phyloP scores from a whole-genome alignment of 2,797 vertebrate species.

The Pseudochirops corinnae region DNA sequence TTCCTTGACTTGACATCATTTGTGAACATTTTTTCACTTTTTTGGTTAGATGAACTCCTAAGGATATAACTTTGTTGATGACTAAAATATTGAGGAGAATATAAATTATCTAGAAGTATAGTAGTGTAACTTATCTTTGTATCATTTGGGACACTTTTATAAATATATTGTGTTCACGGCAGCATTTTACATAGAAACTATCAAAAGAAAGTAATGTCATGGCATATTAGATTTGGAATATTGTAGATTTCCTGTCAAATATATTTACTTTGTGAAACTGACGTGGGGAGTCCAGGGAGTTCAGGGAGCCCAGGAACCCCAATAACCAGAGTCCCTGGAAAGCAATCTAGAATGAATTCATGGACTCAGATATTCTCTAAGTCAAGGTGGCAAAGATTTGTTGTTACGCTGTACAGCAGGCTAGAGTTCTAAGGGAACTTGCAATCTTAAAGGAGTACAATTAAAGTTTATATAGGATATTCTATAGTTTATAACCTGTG shows the following conservation, averaged over 20 bases:
- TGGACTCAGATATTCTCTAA: no score
- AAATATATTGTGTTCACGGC: not conserved
- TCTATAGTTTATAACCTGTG: no score
- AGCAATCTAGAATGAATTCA: no score
- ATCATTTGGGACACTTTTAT: not conserved
- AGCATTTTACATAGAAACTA: not conserved
- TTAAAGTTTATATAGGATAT: no score
- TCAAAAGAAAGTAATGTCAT: not conserved
- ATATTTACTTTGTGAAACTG: not conserved
- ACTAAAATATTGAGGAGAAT: not conserved
- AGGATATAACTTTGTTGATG: not conserved
- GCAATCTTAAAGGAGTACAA: no score
- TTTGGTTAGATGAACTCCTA: not conserved
- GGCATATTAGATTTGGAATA: not conserved
- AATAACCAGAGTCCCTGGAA: no score
- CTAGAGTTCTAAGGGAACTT: no score
- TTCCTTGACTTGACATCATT: not conserved
- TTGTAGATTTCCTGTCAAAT: not conserved
- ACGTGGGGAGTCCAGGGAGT: no score
- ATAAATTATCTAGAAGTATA: not conserved
- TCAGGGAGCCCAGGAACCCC: no score
- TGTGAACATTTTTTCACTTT: not conserved
- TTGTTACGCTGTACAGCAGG: no score
- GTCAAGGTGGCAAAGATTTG: no score
- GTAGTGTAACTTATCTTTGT: no score